Conservation (phyloP, 1,140 invertebrate species). For the Euschistus heros region DNA sequence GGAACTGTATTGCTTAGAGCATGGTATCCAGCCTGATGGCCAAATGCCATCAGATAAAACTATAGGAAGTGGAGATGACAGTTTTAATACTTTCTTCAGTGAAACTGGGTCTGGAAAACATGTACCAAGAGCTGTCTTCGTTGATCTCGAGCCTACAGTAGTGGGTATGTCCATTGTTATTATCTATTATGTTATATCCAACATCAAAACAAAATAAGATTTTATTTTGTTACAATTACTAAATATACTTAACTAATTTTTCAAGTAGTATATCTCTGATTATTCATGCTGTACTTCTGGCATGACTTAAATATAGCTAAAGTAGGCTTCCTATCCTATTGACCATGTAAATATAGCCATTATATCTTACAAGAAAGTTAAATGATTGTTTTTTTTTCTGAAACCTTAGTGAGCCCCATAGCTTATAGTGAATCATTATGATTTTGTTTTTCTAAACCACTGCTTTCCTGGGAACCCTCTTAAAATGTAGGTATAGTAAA, state of each 20-base stretch:
- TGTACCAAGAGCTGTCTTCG: constrained; percentile 51
- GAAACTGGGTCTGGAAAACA: constrained; percentile 46
- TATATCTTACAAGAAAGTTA: no score
- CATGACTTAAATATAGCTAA: no score
- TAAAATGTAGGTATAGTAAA: no score
- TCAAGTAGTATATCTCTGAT: background rate
- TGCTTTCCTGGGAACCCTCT: no score
- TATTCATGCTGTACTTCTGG: no score
- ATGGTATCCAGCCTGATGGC: constrained; percentile 50
- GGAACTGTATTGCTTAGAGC: constrained; percentile 77
- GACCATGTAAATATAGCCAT: no score
- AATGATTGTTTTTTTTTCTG: no score
- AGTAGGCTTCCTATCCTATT: no score
- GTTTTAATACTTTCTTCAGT: constrained; percentile 48
- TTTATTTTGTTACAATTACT: background rate
- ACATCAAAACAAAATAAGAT: constrained; percentile 35
- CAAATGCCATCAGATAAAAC: constrained; percentile 30
- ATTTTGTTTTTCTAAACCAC: no score
- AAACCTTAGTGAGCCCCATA: no score
- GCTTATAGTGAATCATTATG: no score
- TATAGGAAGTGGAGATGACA: constrained; percentile 60
- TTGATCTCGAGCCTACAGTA: constrained; percentile 58
- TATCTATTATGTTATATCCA: constrained; percentile 37
- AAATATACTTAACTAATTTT: background rate
- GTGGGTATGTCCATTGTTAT: constrained; percentile 35